phyloP scores from a whole-genome alignment of 1,140 invertebrate genomes.

The Choristoneura fumiferana region DNA sequence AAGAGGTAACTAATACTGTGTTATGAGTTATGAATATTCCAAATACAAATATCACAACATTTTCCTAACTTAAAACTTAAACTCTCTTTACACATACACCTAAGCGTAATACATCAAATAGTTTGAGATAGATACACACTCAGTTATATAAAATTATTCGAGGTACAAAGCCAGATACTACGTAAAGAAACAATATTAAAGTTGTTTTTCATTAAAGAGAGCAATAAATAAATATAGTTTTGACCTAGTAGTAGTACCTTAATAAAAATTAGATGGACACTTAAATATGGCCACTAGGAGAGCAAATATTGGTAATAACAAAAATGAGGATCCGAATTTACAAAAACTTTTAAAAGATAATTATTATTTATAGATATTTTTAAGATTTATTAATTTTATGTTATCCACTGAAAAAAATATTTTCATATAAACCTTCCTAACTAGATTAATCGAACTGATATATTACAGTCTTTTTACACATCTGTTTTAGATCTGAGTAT shows the following conservation, averaged over 20 bases:
- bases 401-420: slow-evolving; percentile 42
- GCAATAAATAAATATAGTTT: slow-evolving; percentile 30
- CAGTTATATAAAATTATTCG: slow-evolving; percentile 55
- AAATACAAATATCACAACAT: slow-evolving; percentile 78
- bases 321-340: slow-evolving; percentile 3
- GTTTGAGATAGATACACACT: slow-evolving; percentile 57
- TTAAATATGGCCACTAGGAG: slow-evolving; percentile 72
- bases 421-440: slow-evolving; percentile 35
- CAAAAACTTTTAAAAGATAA: neutral
- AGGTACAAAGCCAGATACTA: slow-evolving; percentile 51
- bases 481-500: slow-evolving; percentile 68
- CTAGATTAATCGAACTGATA: slow-evolving; percentile 61
- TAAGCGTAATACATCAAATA: slow-evolving; percentile 68
- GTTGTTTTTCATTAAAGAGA: slow-evolving; percentile 41
- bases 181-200: slow-evolving; percentile 45
- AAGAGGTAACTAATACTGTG: slow-evolving; percentile 34
- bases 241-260: slow-evolving; percentile 32
- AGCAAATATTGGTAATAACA: slow-evolving; percentile 34
- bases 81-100: slow-evolving; percentile 69
- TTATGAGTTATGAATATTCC: slow-evolving; percentile 67
- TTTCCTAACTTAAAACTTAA: slow-evolving; percentile 63
- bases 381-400: slow-evolving; percentile 29
- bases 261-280: slow-evolving; percentile 57
- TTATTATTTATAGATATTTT: slow-evolving; percentile 5
- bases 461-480: slow-evolving; percentile 72